Evolutionary conservation across 2,113 vertebrate genomes (phyloP).

Genomic region (Crotalus viridis): DNA sequence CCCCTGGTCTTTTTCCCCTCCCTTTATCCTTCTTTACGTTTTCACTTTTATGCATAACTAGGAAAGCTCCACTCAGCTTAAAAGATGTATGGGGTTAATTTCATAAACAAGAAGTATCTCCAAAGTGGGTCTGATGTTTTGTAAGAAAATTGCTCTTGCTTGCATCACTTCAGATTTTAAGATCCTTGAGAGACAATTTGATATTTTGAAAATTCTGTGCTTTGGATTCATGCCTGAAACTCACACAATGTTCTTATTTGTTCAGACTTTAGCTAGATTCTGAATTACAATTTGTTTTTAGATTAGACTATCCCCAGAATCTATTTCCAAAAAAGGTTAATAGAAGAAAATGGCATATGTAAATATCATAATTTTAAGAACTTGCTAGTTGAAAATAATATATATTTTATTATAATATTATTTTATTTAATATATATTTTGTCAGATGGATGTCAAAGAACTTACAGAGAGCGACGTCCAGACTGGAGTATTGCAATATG

Average conservation of each 20-base stretch:
- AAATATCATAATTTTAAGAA: neutral
- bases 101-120: neutral
- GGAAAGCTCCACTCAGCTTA: neutral
- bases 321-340: neutral
- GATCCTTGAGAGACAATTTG: neutral
- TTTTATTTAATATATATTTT: neutral
- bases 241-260: neutral
- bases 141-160: neutral
- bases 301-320: neutral
- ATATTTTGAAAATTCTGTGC: neutral
- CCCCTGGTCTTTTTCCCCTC: too few relatives aligned
- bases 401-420: neutral
- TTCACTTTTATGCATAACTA: neutral
- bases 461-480: neutral
- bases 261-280: neutral
- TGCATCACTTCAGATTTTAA: neutral
- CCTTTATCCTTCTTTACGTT: neutral
- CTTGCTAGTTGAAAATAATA: neutral
- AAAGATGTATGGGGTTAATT: neutral
- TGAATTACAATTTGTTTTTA: neutral
- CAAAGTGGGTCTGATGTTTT: neutral
- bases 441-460: neutral
- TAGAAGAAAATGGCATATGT: neutral
- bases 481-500: neutral
- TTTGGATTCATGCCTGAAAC: neutral